Evolutionary conservation across 2,888 invertebrate species (phyloP), one percentile per base, ranked within the genome.

Genomic region (Melieria crassipennis): DNA sequence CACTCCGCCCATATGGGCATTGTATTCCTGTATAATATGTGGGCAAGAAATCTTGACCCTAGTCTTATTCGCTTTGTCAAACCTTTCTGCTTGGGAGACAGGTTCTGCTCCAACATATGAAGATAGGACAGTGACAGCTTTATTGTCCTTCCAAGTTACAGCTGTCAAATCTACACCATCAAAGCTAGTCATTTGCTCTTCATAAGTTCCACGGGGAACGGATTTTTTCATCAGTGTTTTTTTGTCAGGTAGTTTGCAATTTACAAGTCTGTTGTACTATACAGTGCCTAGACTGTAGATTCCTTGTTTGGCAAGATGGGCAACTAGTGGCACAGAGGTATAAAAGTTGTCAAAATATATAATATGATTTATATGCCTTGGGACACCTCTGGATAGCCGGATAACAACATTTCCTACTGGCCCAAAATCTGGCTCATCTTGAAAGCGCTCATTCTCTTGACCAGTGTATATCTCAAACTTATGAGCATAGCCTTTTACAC

Each of bases 211-310:
- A 30, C 65, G 65, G 42, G 67, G 60, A 9, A 65, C 65, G 5
- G 65, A 67, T 50, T 70, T 73, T 13, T 73, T 72, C 73, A 73
- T 68, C 48, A 64, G 67, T 16, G 56, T 43, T 65, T 70, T 73
- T n/a, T 64, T 63, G 4, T 66, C 65, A 42, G 56, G 64, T 10
- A 73, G 13, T 70, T 67, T 70, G 30, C 58, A 64, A 65, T 73
- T 73, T 65, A 65, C 69, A 43, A 68, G 69, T 16, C 69, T 62
- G 30, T 72, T 69, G 61, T 69, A 65, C 56, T 69, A 63, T 43
- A 72, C 69, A 45, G 63, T 70, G 58, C 67, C 73, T 16, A 72
- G 50, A 43, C 57, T 66, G n/a, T 63, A 30, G 67, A 67, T 55
- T 3, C 69, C 65, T 61, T 50, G 3, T 16, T 64, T 68, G 45